These are phyloP conservation scores for Mnemiopsis leidyi DNA, from an alignment of 37 sponge, comb jelly and placozoan genomes.

Conservation along the genomic window DNA sequence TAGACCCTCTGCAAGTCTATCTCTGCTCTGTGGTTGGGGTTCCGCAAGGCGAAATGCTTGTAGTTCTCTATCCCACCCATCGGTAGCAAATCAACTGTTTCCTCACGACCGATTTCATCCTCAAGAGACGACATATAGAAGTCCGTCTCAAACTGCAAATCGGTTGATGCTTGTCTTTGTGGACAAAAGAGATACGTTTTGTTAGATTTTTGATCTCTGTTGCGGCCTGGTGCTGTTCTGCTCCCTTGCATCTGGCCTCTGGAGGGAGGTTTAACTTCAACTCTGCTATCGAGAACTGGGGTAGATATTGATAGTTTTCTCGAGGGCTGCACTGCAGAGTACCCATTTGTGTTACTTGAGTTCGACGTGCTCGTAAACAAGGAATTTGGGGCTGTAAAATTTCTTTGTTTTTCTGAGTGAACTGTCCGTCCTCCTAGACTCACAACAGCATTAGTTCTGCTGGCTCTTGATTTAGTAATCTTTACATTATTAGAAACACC, in stretches of 20 bases:
- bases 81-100: neutral
- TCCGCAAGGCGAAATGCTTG: neutral
- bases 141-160: neutral
- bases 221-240: neutral
- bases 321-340: neutral
- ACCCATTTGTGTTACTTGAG: too few species aligned
- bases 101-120: neutral
- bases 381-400: neutral
- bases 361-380: neutral
- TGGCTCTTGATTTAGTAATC: neutral
- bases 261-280: neutral
- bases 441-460: neutral
- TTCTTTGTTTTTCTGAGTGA: too few species aligned
- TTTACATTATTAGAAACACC: neutral
- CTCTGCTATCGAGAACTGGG: neutral
- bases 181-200: neutral
- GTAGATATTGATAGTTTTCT: neutral
- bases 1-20: neutral
- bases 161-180: neutral
- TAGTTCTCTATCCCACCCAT: slow-evolving; percentile 9
- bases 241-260: neutral
- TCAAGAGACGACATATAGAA: neutral
- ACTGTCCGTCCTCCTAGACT: neutral
- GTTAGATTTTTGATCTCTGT: neutral
- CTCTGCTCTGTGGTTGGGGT: neutral